A percentile compares a stretch with the other conserved stretches of the same genome.
Conservation (phyloP, 2,888 invertebrate species). For the Pristionchus japonicus region DNA sequence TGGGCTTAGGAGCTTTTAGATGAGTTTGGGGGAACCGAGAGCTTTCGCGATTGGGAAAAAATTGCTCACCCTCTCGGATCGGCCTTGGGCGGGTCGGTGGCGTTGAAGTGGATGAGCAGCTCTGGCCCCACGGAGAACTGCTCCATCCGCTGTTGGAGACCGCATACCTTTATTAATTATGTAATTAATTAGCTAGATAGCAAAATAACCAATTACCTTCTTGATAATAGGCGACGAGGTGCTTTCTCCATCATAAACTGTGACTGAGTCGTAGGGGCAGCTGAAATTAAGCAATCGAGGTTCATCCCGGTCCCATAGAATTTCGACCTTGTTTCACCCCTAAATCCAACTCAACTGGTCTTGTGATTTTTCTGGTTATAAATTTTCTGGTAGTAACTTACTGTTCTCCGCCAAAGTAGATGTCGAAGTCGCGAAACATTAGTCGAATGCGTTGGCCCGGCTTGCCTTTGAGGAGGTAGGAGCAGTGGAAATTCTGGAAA, state of each 20-base stretch:
- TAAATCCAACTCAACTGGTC: no score
- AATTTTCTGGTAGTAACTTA: conserved; percentile 80
- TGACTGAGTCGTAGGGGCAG: conserved; percentile 98
- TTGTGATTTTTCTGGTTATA: no score
- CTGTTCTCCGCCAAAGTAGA: conserved; percentile 98
- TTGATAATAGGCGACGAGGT: conserved; percentile 83
- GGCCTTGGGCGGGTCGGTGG: conserved; percentile 79
- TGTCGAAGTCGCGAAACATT: conserved; percentile 96
- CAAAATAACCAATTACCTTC: conserved; percentile 52
- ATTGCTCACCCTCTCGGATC: conserved; percentile 98
- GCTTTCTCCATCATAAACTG: conserved; percentile 94
- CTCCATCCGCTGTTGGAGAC: conserved; percentile 73
- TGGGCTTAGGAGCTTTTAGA: no score
- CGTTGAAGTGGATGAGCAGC: conserved; percentile 74
- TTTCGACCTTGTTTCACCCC: no score
- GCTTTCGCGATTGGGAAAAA: no score
- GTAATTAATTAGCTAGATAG: not conserved
- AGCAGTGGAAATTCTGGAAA: conserved; percentile 72
- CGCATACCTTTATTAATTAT: conserved; percentile 63
- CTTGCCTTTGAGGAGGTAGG: conserved; percentile 87
- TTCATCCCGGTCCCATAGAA: no score
- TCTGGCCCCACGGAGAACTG: conserved; percentile 69
- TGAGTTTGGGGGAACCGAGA: no score
- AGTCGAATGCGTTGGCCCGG: conserved; percentile 91
- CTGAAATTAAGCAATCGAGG: conserved; percentile 79